Conservation (phyloP, 2,888 invertebrate genomes). For the Octodonta nipae region DNA sequence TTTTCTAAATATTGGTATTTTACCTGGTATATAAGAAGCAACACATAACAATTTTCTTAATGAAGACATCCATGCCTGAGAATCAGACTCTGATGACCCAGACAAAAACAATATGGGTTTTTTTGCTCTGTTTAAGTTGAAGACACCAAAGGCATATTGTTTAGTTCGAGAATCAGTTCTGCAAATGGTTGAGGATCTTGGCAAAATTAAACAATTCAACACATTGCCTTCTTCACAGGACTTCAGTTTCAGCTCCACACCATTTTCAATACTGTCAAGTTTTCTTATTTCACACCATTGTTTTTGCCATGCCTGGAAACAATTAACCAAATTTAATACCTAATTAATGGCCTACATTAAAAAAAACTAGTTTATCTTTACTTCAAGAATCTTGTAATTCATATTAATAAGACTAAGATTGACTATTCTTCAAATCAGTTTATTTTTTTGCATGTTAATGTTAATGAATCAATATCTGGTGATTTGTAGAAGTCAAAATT, state of each 20-base stretch:
- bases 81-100: conserved; percentile 48
- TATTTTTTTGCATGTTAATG: too few relatives aligned
- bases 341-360: too few relatives aligned
- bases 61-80: conserved; percentile 56
- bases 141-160: conserved; percentile 56
- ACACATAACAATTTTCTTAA: conserved; percentile 41
- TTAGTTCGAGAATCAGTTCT: conserved; percentile 53
- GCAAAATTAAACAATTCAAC: conserved; percentile 40
- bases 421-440: too few relatives aligned
- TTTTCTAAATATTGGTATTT: conserved; percentile 4
- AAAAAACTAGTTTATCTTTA: too few relatives aligned
- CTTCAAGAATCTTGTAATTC: too few relatives aligned
- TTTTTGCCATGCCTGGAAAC: conserved; percentile 47
- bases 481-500: too few relatives aligned
- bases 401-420: too few relatives aligned
- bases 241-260: conserved; percentile 43
- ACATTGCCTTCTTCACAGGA: conserved; percentile 34
- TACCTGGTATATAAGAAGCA: conserved; percentile 33
- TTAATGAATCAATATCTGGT: too few relatives aligned
- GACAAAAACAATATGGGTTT: conserved; percentile 53
- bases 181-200: conserved; percentile 45
- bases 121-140: conserved; percentile 41
- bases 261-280: conserved; percentile 41
- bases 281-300: conserved; percentile 52
- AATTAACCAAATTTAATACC: too few relatives aligned